These are phyloP conservation scores for Trichonephila inaurata DNA, from an alignment of 1,140 invertebrate species.

Conservation along the genomic window DNA sequence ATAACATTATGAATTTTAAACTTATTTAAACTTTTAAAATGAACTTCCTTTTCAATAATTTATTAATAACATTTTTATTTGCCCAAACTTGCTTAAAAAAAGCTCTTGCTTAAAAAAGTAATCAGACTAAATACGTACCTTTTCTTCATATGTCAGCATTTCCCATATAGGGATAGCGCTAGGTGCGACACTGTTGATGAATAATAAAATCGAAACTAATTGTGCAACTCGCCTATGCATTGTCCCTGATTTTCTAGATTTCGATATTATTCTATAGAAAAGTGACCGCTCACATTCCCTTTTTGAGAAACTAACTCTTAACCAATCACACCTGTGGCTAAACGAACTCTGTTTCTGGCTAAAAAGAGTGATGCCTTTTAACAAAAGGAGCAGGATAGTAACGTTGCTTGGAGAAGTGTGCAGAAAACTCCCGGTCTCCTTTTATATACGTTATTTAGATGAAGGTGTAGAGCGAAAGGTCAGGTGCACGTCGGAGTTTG, in stretches of 20 bases:
- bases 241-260: background rate
- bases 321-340: background rate
- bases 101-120: background rate
- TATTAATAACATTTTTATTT: background rate
- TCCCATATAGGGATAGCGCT: constrained; percentile 72
- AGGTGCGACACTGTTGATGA: constrained; percentile 23
- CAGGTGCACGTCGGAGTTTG: constrained; percentile 27
- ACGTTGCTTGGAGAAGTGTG: background rate
- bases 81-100: too few relatives aligned
- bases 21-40: too few relatives aligned
- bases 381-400: background rate
- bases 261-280: background rate
- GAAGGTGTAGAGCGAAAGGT: constrained; percentile 52
- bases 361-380: background rate
- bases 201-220: background rate
- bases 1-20: too few relatives aligned
- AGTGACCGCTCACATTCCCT: background rate
- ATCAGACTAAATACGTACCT: constrained; percentile 1
- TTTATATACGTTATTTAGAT: constrained; percentile 48
- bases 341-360: background rate
- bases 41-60: background rate
- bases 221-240: constrained; percentile 8
- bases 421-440: background rate
- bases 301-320: background rate
- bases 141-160: constrained; percentile 71